These are phyloP conservation scores for Pseudorhombus dupliciocellatus DNA, from an alignment of 2,113 vertebrate species.

Conservation along the genomic window DNA sequence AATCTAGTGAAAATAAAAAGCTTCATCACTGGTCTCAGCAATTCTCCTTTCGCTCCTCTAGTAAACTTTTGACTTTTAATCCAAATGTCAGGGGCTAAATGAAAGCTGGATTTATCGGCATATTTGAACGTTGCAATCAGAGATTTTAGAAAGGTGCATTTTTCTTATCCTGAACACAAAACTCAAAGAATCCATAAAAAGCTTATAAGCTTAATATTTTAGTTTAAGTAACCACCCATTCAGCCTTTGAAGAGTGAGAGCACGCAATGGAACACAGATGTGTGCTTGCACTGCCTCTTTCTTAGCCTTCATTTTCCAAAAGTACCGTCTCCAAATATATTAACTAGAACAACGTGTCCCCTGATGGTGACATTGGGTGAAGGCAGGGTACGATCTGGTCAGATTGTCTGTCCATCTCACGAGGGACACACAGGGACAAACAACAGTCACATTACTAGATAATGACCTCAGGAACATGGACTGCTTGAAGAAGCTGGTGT, in stretches of 20 bases:
- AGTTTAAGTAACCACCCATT: constrained; percentile 11
- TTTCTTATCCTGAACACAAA: constrained; percentile 11
- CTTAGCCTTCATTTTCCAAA: constrained; percentile 63
- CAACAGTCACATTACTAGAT: too few species aligned
- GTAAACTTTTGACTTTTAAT: constrained; percentile 1
- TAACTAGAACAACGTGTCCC: too few species aligned
- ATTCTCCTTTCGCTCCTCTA: background rate
- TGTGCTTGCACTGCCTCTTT: constrained; percentile 68
- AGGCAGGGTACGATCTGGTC: too few species aligned
- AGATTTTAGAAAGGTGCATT: constrained; percentile 13
- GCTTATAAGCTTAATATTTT: background rate
- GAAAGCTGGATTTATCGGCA: background rate
- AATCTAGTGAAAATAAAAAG: background rate
- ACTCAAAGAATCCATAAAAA: background rate
- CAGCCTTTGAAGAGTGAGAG: constrained; percentile 38
- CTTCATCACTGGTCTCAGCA: background rate
- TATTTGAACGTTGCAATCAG: background rate
- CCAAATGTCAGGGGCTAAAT: constrained; percentile 1
- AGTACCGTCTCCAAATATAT: constrained; percentile 22
- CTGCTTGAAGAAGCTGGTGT: too few species aligned
- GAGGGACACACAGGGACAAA: too few species aligned
- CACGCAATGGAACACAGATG: constrained; percentile 60
- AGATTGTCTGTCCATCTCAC: too few species aligned
- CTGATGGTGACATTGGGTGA: too few species aligned
- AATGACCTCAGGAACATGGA: too few species aligned